Percentiles rank a stretch among this genome's conserved stretches.
Evolutionary conservation across 2,797 vertebrate genomes (phyloP).

Genomic region (Huso huso): DNA sequence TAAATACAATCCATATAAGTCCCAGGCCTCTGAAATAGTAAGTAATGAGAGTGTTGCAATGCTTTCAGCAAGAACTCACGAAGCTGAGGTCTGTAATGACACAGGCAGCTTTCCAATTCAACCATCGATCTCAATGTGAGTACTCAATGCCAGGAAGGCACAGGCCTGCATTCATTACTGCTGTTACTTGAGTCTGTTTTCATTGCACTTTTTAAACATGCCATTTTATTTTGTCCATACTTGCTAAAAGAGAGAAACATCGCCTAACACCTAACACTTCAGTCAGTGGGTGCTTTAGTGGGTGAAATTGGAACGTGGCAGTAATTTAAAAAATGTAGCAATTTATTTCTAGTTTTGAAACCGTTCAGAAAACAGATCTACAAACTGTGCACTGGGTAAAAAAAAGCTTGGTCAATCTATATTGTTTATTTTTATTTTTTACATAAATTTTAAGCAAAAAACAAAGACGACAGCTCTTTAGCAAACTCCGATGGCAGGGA

Average conservation of each 20-base stretch:
- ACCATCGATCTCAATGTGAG: slow-evolving; percentile 12
- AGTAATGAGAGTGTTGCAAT: slow-evolving; percentile 5
- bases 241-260: no score
- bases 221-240: slow-evolving; percentile 14
- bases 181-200: slow-evolving; percentile 10
- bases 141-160: background rate
- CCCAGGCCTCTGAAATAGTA: background rate
- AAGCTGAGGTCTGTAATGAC: slow-evolving; percentile 12
- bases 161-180: slow-evolving; percentile 13
- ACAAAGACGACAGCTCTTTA: background rate
- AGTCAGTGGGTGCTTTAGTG: no score
- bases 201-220: slow-evolving; percentile 13
- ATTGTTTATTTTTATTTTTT: no score
- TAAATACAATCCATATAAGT: background rate
- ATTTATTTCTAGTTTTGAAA: no score
- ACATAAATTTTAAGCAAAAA: no score
- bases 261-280: no score
- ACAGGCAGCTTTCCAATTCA: background rate
- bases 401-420: slow-evolving; percentile 2
- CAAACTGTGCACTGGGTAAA: slow-evolving; percentile 11
- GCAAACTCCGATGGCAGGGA: background rate
- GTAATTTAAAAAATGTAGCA: no score
- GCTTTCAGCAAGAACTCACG: slow-evolving; percentile 1
- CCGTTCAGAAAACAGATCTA: background rate
- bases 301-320: no score